Base-by-base conservation (phyloP, 2,113 vertebrate species). In the Cephalophus harveyi region DNA sequence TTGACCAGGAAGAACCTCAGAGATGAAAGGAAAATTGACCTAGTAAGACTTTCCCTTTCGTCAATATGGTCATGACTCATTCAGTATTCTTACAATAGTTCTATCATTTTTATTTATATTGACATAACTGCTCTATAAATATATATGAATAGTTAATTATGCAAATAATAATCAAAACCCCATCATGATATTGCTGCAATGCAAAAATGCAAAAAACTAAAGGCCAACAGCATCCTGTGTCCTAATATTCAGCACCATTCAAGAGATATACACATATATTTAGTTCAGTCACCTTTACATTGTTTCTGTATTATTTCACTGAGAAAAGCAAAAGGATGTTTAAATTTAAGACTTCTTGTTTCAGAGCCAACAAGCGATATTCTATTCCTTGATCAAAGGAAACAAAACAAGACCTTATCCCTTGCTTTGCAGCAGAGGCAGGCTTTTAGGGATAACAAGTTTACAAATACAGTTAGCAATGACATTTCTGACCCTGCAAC, bases 341-440 rank as follows among this genome's bases (percentile, higher is more conserved):
- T 96, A 98, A 86, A 89, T 91, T 93, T 79, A 89, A 95, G 54
- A 82, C 40, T 94, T 92, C 89, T 90, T 94, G 95, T 91, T 59
- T 96, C 46, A 50, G 62, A 54, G 87, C 60, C 97, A 98, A 93
- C 14, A 74, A 96, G 40, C 1, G 1, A 95, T 87, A 97, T 36
- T 94, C 87, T 94, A 33, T 87, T 97, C 91, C 91, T 91, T 84
- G 89, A 97, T 95, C 91, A 96, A 96, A 97, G 87, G 71, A 97
- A 97, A 87, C 91, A 93, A 96, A 95, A 91, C 36, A 93, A 84
- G 95, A 95, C 71, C 83, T 95, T 62, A 55, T 81, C 14, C 46
- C 54, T 55, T 46, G 40, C 46, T 91, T 89, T 55, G 14, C n/a
- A 86, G 46, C 55, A 84, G 15, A 76, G 54, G 12, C 7, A 30